Evolutionary conservation across 2,888 invertebrate genomes (phyloP), one percentile per base, ranked within the genome.

Genomic region (Diaphora mendica): DNA sequence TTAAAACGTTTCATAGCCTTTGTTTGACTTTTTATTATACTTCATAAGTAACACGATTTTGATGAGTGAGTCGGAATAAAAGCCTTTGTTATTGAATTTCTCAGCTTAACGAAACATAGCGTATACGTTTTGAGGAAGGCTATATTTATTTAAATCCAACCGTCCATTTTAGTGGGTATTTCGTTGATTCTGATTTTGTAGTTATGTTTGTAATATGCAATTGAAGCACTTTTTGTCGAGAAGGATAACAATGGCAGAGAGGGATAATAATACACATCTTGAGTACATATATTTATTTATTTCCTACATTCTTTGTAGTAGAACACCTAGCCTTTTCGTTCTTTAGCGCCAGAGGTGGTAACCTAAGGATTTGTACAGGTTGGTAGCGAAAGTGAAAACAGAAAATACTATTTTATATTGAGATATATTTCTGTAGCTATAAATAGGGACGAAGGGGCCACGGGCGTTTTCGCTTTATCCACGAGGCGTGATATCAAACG

Each of bases 161-260:
- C 66, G 65, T 74, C 75, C 62, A 75, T 81, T 82, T 79, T 62
- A 64, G 74, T 76, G 68, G 48, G 65, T 39, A 71, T 76, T 76
- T 70, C 64, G 72, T 70, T 72, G 51, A n/a, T 69, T 70, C 76
- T 78, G 79, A 79, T 77, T 79, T 74, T 83, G 70, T 77, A 83
- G 81, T 77, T 83, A 77, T 83, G 74, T 79, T 77, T 81, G 78
- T 75, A 79, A 83, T 83, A 78, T 83, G 75, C 76, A 82, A 79
- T 75, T 73, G 73, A 74, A 51, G 73, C 75, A 79, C 5, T 82
- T 80, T 79, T 76, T 64, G 77, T 62, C 48, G 65, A 67, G 48
- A 79, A 20, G 30, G 67, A 67, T 67, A 48, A 48, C 17, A 48
- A 48, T 48, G 17, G 1, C 15, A 20, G 4, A 48, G 17, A 48